Percentiles rank a stretch among this genome's conserved stretches.
Evolutionary conservation across 2,888 invertebrate genomes (phyloP).

Genomic region (Drosophila buzzatii): DNA sequence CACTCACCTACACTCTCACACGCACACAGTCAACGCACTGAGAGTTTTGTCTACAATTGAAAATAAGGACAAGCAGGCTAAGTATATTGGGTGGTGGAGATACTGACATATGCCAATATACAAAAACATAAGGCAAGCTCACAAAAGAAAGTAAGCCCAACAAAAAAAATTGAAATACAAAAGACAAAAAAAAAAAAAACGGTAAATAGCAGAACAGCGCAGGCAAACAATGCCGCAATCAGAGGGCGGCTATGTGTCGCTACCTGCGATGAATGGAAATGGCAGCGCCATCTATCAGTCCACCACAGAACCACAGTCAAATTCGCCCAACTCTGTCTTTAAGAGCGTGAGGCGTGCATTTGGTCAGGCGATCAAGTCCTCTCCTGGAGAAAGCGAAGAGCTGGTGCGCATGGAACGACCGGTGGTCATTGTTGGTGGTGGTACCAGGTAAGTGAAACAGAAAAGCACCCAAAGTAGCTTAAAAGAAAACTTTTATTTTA

Average conservation of each 20-base stretch:
- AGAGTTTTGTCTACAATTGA: conserved; percentile 28
- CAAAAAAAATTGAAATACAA: not conserved
- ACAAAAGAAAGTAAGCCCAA: conserved; percentile 27
- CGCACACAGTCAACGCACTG: conserved; percentile 29
- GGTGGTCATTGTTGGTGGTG: conserved; percentile 83
- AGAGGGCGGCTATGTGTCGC: conserved; percentile 85
- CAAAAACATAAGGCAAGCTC: conserved; percentile 6
- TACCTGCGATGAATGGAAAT: conserved; percentile 83
- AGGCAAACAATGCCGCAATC: conserved; percentile 80
- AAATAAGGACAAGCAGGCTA: conserved; percentile 48
- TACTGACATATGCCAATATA: conserved; percentile 26
- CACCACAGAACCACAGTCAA: conserved; percentile 84
- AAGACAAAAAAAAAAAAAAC: not conserved
- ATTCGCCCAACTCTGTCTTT: conserved; percentile 84
- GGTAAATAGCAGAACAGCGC: conserved; percentile 6
- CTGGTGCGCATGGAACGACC: conserved; percentile 82
- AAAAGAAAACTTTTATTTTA: conserved; percentile 1
- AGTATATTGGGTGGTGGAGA: conserved; percentile 44
- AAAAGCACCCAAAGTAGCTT: conserved; percentile 11
- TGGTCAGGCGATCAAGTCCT: conserved; percentile 85
- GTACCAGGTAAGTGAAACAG: conserved; percentile 83
- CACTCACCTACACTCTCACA: conserved; percentile 1
- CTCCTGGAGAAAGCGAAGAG: conserved; percentile 81
- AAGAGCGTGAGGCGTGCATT: conserved; percentile 85
- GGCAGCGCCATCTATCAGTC: conserved; percentile 85